Evolutionary conservation across 2,888 invertebrate genomes (phyloP).

Genomic region (Nymphalis c-album): DNA sequence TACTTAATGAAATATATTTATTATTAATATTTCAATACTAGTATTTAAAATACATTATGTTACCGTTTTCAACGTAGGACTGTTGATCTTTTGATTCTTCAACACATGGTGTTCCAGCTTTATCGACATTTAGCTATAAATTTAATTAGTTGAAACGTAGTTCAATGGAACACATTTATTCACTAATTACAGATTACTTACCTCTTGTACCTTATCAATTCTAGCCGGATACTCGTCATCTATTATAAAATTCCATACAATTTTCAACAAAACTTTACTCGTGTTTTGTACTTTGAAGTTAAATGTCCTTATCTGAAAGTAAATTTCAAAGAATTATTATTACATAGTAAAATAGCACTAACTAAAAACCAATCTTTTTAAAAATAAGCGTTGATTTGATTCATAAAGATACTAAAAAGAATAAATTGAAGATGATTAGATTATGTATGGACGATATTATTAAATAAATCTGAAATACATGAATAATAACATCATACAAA

Average conservation of each 20-base stretch:
- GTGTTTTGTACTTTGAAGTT: constrained; percentile 62
- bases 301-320: constrained; percentile 58
- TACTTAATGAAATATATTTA: no score
- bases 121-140: constrained; percentile 11
- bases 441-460: no score
- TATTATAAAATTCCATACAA: constrained; percentile 65
- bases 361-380: no score
- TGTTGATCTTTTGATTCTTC: constrained; percentile 13
- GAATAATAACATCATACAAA: no score
- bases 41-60: not conserved
- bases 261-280: constrained; percentile 68
- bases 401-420: no score
- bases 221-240: constrained; percentile 70
- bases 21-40: no score
- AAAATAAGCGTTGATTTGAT: no score
- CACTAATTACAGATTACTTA: constrained; percentile 25
- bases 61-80: constrained; percentile 14
- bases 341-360: no score
- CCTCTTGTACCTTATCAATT: constrained; percentile 55
- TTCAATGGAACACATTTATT: not conserved
- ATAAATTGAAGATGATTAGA: no score
- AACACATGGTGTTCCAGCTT: constrained; percentile 4
- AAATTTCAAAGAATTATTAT: no score
- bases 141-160: not conserved
- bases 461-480: no score